Conservation (phyloP, 2,888 invertebrate species). For the Cantharis rustica region DNA sequence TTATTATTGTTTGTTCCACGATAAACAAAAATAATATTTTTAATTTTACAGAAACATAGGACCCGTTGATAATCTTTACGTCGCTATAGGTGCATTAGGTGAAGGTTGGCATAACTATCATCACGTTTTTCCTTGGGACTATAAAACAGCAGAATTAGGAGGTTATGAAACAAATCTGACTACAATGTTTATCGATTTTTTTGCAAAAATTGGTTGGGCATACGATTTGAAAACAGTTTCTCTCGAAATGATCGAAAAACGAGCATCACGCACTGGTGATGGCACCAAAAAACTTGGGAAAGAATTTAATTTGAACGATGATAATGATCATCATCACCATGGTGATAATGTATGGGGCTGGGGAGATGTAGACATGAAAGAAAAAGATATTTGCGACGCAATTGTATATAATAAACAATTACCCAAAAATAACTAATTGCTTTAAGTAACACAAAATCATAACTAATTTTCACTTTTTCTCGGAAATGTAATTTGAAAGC, state of each 20-base stretch:
- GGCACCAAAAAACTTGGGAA: slow-evolving; percentile 35
- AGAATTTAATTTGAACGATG: neutral
- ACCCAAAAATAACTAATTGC: too few relatives aligned
- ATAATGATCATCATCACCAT: slow-evolving; percentile 48
- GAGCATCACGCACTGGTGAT: slow-evolving; percentile 20
- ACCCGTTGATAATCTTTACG: slow-evolving; percentile 76
- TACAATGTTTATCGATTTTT: slow-evolving; percentile 48
- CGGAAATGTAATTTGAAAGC: too few relatives aligned
- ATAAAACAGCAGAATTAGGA: slow-evolving; percentile 87
- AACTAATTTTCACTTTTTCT: too few relatives aligned
- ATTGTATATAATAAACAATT: too few relatives aligned
- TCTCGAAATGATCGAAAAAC: slow-evolving; percentile 65
- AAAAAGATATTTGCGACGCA: slow-evolving; percentile 61
- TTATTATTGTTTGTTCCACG: neutral
- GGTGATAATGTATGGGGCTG: slow-evolving; percentile 78
- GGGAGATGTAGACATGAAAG: slow-evolving; percentile 77
- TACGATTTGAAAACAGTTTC: slow-evolving; percentile 81
- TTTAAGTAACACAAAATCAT: too few relatives aligned
- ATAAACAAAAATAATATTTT: neutral
- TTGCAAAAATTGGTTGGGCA: slow-evolving; percentile 69
- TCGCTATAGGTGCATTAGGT: slow-evolving; percentile 75
- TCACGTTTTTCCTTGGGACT: slow-evolving; percentile 93
- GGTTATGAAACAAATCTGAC: slow-evolving; percentile 45
- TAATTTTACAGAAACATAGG: slow-evolving; percentile 66
- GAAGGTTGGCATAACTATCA: slow-evolving; percentile 97